Percentiles rank a stretch among this genome's conserved stretches.
phyloP scores from a whole-genome alignment of 2,113 vertebrate species.

The Megaleporinus macrocephalus region DNA sequence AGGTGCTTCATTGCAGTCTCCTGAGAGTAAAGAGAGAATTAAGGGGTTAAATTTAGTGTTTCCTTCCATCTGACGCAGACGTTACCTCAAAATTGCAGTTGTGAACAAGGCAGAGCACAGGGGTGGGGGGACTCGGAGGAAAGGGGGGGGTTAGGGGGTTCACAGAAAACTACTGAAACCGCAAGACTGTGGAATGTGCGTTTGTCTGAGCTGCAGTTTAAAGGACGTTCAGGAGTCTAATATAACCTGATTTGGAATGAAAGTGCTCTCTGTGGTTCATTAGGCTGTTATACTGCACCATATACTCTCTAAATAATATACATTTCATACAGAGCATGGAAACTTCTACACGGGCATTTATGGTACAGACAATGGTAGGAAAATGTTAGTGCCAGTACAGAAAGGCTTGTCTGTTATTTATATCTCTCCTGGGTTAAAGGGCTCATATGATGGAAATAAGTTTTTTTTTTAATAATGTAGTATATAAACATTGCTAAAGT shows the following conservation, averaged over 20 bases:
- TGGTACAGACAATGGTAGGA: too few species aligned
- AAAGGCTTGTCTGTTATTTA: too few species aligned
- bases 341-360: too few species aligned
- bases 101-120: neutral
- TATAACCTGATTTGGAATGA: neutral
- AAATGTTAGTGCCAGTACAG: too few species aligned
- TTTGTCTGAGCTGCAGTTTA: constrained; percentile 80
- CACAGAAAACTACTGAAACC: constrained; percentile 80
- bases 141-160: constrained; percentile 23
- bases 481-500: too few species aligned
- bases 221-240: constrained; percentile 66
- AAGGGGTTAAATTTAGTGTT: constrained; percentile 16
- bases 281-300: neutral
- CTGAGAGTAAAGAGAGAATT: neutral
- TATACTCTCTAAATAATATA: neutral
- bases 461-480: too few species aligned
- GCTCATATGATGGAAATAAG: too few species aligned
- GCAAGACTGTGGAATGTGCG: constrained; percentile 82
- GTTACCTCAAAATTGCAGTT: constrained; percentile 7
- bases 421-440: too few species aligned
- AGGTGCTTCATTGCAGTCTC: neutral
- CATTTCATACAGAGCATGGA: too few species aligned
- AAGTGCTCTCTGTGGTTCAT: neutral
- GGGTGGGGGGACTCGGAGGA: too few species aligned
- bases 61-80: neutral